Evolutionary conservation across 2,113 vertebrate genomes (phyloP), one percentile per base, ranked within the genome.

Genomic region (Catharus bicknelli): DNA sequence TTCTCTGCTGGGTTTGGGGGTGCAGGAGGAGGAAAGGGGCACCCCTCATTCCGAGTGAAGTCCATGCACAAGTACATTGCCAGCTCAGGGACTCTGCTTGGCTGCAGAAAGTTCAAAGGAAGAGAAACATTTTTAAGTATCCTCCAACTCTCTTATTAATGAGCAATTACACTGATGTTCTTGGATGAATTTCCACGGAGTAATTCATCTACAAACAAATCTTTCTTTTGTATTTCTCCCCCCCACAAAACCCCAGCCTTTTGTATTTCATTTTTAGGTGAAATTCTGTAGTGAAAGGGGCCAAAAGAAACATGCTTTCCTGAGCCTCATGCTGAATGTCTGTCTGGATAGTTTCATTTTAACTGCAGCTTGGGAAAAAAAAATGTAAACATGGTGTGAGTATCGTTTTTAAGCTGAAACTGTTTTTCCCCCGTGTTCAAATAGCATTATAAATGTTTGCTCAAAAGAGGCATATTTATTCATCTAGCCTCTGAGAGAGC

Each of bases 241-340:
- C 45, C 16, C 16, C 47, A n/a, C 30, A n/a, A 47, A 85, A 26
- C 61, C 67, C 32, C 85, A 90, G 63, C 87, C 94, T 95, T 97
- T 97, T 94, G 92, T 95, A 74, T 90, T 93, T 91, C 57, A 88
- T 86, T 94, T 93, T 94, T 90, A 96, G 94, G 90, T 96, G 95
- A 97, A 97, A 90, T 95, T 96, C 81, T 80, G 42, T 57, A 87
- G 50, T 81, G 79, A 51, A 84, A 89, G 82, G 90, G 85, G 96
- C 97, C 97, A 98, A 96, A 97, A 96, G 97, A 97, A 98, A 97
- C 96, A 97, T 86, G 81, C 94, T 93, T 97, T 96, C 79, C 67
- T 17, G 3, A 94, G 81, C 67, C 62, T 96, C 85, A 91, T 72
- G 73, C 88, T 93, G 94, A 94, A 96, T 83, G 92, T 91, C 95